Conservation (phyloP, 2,113 vertebrate genomes). For the Melanostigma gelatinosum region DNA sequence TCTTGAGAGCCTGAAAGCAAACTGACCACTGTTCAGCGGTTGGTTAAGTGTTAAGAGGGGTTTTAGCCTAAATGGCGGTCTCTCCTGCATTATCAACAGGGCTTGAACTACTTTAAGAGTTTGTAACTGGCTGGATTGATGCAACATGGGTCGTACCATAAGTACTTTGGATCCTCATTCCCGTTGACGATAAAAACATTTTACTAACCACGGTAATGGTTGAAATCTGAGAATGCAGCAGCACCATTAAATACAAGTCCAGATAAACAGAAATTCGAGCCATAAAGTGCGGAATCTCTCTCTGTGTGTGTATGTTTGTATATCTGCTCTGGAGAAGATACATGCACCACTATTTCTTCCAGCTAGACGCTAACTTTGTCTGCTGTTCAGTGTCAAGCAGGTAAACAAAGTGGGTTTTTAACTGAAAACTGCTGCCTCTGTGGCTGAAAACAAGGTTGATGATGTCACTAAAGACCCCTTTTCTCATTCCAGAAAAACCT, state of each 20-base stretch:
- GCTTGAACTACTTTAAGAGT: conserved; percentile 10
- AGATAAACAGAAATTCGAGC: not conserved
- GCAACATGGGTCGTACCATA: not conserved
- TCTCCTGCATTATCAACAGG: conserved; percentile 15
- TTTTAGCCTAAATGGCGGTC: conserved; percentile 39
- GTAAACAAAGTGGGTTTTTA: not conserved
- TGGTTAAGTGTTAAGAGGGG: conserved; percentile 37
- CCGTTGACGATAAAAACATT: not conserved
- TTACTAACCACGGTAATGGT: not conserved
- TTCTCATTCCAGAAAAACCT: not conserved
- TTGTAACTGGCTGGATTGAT: not conserved
- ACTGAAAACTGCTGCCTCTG: not conserved
- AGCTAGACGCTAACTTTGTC: not conserved
- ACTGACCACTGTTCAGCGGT: conserved; percentile 25
- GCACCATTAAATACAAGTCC: not conserved
- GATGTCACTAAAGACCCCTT: not conserved
- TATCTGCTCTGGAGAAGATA: not conserved
- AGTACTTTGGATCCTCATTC: not conserved
- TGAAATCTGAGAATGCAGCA: not conserved
- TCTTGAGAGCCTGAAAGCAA: conserved; percentile 37
- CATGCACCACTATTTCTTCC: not conserved
- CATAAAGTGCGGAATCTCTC: not conserved
- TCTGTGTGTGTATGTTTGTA: not conserved
- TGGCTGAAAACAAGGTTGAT: not conserved
- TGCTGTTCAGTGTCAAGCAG: not conserved